phyloP scores from a whole-genome alignment of 2,113 vertebrate species.

The Nerophis ophidion region DNA sequence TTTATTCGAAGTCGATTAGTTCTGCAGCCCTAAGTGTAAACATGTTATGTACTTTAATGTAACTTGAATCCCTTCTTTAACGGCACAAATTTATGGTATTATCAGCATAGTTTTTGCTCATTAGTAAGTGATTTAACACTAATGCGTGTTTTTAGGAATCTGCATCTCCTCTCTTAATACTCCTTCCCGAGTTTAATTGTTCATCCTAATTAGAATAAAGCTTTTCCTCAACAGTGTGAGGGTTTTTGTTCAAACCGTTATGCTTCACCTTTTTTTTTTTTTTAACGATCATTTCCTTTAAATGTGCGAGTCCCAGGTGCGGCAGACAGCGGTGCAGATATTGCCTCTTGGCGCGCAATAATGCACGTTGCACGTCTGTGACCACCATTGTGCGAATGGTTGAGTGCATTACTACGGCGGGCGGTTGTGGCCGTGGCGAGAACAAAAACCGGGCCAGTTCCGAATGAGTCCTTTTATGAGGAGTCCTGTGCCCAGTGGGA shows the following conservation, averaged over 20 bases:
- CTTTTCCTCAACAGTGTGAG: constrained; percentile 33
- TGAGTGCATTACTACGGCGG: constrained; percentile 47
- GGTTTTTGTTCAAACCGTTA: constrained; percentile 49
- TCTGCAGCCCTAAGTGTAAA: too few species aligned
- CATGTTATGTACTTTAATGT: too few species aligned
- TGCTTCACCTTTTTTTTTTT: constrained; percentile 44
- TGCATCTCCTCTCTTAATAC: too few species aligned
- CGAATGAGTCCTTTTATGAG: constrained; percentile 67
- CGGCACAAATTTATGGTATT: too few species aligned
- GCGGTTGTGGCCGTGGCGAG: constrained; percentile 15
- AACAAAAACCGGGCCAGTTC: constrained; percentile 62
- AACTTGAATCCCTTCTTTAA: too few species aligned
- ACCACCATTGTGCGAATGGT: constrained; percentile 38
- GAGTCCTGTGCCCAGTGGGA: constrained; percentile 56
- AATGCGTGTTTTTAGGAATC: too few species aligned
- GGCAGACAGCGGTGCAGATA: constrained; percentile 32
- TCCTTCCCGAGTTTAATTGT: constrained; percentile 31
- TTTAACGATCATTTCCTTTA: constrained; percentile 14
- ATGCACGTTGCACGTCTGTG: constrained; percentile 16
- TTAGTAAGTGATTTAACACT: too few species aligned
- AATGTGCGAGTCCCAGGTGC: constrained; percentile 44
- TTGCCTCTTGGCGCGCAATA: constrained; percentile 22
- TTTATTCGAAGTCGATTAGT: too few species aligned
- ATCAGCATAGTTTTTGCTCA: too few species aligned
- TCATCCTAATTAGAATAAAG: constrained; percentile 48